These are phyloP conservation scores for Falco punctatus DNA, from an alignment of 2,113 vertebrate genomes.

Conservation along the genomic window DNA sequence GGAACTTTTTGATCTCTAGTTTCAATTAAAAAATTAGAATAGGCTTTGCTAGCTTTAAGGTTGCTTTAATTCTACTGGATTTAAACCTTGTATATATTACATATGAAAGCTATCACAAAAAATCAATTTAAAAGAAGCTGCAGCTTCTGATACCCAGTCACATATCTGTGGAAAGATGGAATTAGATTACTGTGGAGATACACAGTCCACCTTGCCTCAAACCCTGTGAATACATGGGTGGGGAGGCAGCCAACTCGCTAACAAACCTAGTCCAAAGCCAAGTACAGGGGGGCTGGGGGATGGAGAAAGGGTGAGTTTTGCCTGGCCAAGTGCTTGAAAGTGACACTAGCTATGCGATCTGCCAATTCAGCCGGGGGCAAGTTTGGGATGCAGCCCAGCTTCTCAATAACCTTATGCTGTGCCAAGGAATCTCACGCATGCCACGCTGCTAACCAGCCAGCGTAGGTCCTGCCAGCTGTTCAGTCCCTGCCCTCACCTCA, in stretches of 20 bases:
- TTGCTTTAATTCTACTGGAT: neutral
- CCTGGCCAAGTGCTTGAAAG: slow-evolving; percentile 11
- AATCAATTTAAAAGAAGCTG: neutral
- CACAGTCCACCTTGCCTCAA: neutral
- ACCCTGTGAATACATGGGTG: neutral
- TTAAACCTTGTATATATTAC: neutral
- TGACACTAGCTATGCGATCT: neutral
- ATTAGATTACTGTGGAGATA: neutral
- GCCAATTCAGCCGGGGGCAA: slow-evolving; percentile 21
- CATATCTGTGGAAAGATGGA: neutral
- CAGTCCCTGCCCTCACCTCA: neutral
- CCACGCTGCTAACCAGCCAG: neutral
- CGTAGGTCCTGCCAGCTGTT: neutral
- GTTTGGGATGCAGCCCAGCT: slow-evolving; percentile 9
- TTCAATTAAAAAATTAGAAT: neutral
- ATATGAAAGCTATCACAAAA: neutral
- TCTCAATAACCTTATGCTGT: neutral
- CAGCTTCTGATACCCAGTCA: neutral
- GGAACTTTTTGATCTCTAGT: neutral
- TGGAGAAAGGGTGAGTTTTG: neutral
- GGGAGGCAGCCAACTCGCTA: neutral
- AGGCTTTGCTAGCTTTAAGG: neutral
- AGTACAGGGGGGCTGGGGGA: neutral
- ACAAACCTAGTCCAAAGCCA: neutral
- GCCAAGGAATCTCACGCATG: slow-evolving; percentile 10